A percentile compares a stretch with the other conserved stretches of the same genome.
Conservation (phyloP, 2,113 vertebrate genomes). For the Bubo bubo region DNA sequence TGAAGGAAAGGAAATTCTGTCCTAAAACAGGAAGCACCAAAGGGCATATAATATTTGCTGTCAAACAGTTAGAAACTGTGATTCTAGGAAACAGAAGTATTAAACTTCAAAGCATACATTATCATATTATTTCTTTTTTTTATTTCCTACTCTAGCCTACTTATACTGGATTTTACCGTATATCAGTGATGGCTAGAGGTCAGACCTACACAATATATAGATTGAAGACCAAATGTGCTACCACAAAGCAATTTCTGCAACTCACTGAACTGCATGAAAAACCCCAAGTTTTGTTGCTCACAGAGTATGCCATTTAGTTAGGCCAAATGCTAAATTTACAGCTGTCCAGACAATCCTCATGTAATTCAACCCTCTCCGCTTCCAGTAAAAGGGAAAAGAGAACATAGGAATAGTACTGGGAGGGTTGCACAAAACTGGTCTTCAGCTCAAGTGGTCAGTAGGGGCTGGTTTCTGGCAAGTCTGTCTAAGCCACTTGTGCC, state of each 20-base stretch:
- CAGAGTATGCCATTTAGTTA: background rate
- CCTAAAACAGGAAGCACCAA: background rate
- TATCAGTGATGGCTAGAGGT: background rate
- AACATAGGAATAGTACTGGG: background rate
- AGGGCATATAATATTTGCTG: background rate
- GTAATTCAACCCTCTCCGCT: constrained; percentile 9
- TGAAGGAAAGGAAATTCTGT: background rate
- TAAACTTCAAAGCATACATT: background rate
- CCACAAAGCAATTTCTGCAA: background rate
- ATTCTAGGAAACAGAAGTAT: background rate
- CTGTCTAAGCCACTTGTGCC: background rate
- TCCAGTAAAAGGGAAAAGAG: constrained; percentile 41
- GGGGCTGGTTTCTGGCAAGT: background rate
- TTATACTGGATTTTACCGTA: background rate
- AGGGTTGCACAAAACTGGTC: background rate
- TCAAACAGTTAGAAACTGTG: background rate
- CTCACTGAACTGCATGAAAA: background rate
- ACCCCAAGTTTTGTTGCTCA: background rate
- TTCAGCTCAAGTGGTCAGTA: background rate
- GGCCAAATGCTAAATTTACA: background rate
- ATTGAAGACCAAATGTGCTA: background rate
- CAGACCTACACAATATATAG: background rate
- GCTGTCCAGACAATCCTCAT: background rate
- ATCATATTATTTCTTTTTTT: background rate
- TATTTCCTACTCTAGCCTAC: background rate